Evolutionary conservation across 1,140 invertebrate genomes (phyloP).

Genomic region (Daktulosphaira vitifoliae): DNA sequence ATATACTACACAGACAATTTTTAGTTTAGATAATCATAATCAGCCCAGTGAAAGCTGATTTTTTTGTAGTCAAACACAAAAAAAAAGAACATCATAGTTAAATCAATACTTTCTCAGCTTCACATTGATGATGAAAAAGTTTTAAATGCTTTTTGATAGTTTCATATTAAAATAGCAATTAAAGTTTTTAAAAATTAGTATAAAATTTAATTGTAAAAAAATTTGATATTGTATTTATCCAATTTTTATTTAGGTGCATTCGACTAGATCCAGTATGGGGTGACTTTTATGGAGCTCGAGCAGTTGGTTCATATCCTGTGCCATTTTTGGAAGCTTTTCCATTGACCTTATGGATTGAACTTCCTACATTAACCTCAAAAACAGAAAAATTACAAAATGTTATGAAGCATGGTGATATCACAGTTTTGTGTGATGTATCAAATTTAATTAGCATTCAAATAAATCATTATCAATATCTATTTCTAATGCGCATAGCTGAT

Average conservation of each 20-base stretch:
- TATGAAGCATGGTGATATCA: constrained; percentile 49
- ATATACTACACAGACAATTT: no score
- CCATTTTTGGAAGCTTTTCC: constrained; percentile 87
- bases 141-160: no score
- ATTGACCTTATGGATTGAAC: constrained; percentile 66
- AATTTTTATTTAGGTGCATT: constrained; percentile 56
- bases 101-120: no score
- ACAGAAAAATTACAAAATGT: neutral
- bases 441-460: constrained; percentile 75
- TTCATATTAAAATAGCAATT: no score
- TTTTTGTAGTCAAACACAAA: no score
- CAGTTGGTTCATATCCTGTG: constrained; percentile 63
- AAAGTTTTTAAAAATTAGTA: no score
- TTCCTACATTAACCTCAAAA: constrained; percentile 37
- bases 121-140: no score
- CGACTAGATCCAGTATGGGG: constrained; percentile 83
- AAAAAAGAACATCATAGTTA: no score
- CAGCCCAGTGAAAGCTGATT: no score
- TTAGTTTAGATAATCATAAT: no score
- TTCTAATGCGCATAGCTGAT: constrained; percentile 74
- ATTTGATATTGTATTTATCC: constrained; percentile 27
- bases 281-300: constrained; percentile 75
- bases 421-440: constrained; percentile 61
- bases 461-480: constrained; percentile 88
- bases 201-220: no score